Conservation (phyloP, 2,888 invertebrate species). For the Andrena bucephala region DNA sequence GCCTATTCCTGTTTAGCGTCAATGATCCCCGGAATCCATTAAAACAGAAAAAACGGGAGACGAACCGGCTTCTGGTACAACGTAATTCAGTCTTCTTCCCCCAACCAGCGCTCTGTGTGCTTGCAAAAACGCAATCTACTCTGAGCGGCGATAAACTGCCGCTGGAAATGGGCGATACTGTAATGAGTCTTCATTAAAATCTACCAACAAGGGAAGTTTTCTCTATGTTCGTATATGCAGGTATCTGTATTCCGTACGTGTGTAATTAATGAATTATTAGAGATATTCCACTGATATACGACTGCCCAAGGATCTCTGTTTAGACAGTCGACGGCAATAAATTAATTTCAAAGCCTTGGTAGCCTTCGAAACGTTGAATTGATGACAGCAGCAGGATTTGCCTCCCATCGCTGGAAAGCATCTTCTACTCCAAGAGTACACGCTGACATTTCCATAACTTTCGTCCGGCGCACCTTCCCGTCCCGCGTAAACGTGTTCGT, state of each 20-base stretch:
- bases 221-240: background rate
- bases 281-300: too few relatives aligned
- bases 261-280: too few relatives aligned
- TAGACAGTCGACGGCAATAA: too few relatives aligned
- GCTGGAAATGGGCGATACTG: slow-evolving; percentile 15
- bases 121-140: slow-evolving; percentile 47
- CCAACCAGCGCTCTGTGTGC: background rate
- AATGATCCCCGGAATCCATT: slow-evolving; percentile 46
- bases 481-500: background rate
- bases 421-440: background rate
- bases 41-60: slow-evolving; percentile 36
- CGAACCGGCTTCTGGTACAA: slow-evolving; percentile 38
- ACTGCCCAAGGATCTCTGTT: too few relatives aligned
- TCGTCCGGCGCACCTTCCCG: background rate
- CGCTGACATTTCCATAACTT: slow-evolving; percentile 35
- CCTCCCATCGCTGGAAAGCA: background rate
- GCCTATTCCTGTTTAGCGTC: slow-evolving; percentile 57
- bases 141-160: slow-evolving; percentile 24
- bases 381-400: too few relatives aligned
- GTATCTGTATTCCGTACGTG: background rate
- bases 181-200: slow-evolving; percentile 13
- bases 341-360: background rate
- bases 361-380: background rate
- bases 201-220: background rate
- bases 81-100: slow-evolving; percentile 45